These are phyloP conservation scores for Anthrax anthrax DNA, from an alignment of 2,888 invertebrate genomes.

Conservation along the genomic window DNA sequence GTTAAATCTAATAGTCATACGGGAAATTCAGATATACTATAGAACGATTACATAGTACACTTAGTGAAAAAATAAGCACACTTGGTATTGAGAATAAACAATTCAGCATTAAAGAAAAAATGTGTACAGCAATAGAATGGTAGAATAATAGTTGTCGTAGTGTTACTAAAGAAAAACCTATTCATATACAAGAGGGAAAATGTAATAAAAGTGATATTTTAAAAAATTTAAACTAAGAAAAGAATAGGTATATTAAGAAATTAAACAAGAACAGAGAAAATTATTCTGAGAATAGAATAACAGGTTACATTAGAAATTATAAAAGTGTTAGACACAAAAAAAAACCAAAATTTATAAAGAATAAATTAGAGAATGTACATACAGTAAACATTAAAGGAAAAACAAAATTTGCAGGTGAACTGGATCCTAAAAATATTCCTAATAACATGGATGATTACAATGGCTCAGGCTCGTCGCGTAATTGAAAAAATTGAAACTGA, in stretches of 20 bases:
- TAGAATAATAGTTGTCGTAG: slow-evolving; percentile 6
- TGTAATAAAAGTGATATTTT: too few relatives aligned
- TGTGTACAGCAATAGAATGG: slow-evolving; percentile 3
- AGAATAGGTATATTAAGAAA: neutral
- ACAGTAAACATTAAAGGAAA: too few relatives aligned
- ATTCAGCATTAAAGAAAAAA: too few relatives aligned
- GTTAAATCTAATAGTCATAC: slow-evolving; percentile 13
- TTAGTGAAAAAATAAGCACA: neutral
- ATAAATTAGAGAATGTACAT: too few relatives aligned
- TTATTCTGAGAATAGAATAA: neutral
- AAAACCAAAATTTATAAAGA: too few relatives aligned
- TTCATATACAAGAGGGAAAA: neutral
- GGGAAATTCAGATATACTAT: slow-evolving; percentile 12
- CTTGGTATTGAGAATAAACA: neutral
- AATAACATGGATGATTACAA: too few relatives aligned
- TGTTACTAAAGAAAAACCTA: neutral
- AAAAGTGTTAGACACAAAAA: too few relatives aligned
- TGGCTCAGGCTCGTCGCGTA: too few relatives aligned
- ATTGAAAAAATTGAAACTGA: too few relatives aligned
- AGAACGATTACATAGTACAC: slow-evolving; percentile 9
- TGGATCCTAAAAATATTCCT: too few relatives aligned
- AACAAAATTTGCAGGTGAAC: too few relatives aligned
- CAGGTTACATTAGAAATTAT: too few relatives aligned
- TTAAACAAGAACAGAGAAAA: slow-evolving; percentile 1
- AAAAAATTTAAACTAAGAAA: neutral